These are phyloP conservation scores for Micronisus gabar DNA, from an alignment of 2,113 vertebrate genomes.

Conservation along the genomic window DNA sequence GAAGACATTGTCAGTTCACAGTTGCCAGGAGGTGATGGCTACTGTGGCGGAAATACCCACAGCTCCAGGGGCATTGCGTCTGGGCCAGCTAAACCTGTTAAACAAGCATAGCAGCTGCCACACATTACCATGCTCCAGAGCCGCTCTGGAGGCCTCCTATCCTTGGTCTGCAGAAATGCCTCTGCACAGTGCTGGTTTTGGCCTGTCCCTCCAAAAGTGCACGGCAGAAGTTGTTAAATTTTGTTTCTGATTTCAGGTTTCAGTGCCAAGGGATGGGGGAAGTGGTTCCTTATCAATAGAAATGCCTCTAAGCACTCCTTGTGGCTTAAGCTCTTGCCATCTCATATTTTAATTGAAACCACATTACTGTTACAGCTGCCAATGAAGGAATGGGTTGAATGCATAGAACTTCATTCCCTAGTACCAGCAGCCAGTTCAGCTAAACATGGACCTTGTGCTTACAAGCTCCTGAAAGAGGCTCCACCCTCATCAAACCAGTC, in stretches of 20 bases:
- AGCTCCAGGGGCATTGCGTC: background rate
- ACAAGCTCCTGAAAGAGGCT: background rate
- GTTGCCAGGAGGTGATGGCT: background rate
- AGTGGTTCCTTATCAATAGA: background rate
- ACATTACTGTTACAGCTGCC: background rate
- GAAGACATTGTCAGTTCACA: background rate
- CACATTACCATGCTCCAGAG: background rate
- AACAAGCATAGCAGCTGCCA: background rate
- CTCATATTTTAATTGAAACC: background rate
- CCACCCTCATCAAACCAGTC: background rate
- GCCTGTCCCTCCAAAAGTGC: background rate
- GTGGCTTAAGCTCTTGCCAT: background rate
- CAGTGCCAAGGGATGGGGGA: background rate
- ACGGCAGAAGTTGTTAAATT: background rate
- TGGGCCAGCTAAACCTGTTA: background rate
- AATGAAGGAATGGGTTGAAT: background rate
- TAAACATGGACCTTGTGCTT: background rate
- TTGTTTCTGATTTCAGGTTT: background rate
- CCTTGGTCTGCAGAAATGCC: background rate
- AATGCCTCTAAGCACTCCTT: background rate
- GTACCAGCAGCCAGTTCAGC: background rate
- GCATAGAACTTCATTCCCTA: background rate
- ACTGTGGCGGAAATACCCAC: background rate
- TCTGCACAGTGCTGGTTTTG: background rate
- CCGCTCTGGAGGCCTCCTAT: background rate